A percentile compares a stretch with the other conserved stretches of the same genome.
Evolutionary conservation across 2,888 invertebrate species (phyloP).

Genomic region (Dascillus cervinus): DNA sequence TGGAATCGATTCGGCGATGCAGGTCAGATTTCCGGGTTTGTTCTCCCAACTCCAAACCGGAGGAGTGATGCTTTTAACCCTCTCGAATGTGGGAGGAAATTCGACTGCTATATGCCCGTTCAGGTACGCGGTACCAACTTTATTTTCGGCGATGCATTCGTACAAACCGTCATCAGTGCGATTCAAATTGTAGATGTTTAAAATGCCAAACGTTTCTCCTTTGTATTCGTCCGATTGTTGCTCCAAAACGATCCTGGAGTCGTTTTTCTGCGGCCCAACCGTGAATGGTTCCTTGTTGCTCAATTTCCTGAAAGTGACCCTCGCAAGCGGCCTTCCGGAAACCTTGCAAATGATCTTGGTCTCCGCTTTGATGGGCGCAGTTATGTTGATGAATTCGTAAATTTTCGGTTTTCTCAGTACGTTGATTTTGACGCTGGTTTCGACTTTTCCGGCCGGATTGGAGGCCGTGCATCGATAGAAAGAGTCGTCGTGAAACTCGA

Average conservation of each 20-base stretch:
- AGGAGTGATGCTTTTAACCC: conserved; percentile 54
- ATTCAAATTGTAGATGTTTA: conserved; percentile 58
- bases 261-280: conserved; percentile 55
- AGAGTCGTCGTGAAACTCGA: conserved; percentile 71
- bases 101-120: conserved; percentile 80
- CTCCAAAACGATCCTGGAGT: conserved; percentile 61
- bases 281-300: conserved; percentile 57
- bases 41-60: conserved; percentile 81
- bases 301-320: conserved; percentile 71
- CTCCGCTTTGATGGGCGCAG: conserved; percentile 54
- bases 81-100: conserved; percentile 72
- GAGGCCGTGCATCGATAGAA: conserved; percentile 73
- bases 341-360: conserved; percentile 68
- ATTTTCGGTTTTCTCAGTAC: conserved; percentile 74
- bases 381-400: conserved; percentile 67
- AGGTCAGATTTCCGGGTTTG: conserved; percentile 74
- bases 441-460: conserved; percentile 69
- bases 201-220: conserved; percentile 55
- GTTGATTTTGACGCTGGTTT: conserved; percentile 59
- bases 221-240: conserved; percentile 47
- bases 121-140: conserved; percentile 59
- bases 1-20: conserved; percentile 78
- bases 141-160: conserved; percentile 76
- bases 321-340: conserved; percentile 72
- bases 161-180: conserved; percentile 81